Conservation (phyloP, 2,888 invertebrate genomes). For the Saturnia japonica region DNA sequence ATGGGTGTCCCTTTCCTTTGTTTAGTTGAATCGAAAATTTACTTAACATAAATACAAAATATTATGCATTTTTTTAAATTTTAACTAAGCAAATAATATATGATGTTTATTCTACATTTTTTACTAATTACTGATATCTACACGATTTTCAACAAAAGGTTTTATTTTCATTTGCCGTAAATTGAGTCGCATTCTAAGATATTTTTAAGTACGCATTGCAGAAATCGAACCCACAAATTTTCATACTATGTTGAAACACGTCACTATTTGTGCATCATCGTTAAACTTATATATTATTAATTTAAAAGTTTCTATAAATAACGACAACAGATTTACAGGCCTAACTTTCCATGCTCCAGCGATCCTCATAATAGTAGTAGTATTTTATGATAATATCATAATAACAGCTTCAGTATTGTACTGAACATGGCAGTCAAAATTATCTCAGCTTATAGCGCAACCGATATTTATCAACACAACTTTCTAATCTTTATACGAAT, state of each 20-base stretch:
- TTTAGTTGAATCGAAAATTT: not conserved
- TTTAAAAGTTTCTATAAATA: conserved; percentile 1
- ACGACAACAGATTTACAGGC: conserved; percentile 30
- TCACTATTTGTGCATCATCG: not conserved
- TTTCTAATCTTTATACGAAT: conserved; percentile 68
- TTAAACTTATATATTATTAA: not conserved
- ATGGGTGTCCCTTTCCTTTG: not conserved
- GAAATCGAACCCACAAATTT: not conserved
- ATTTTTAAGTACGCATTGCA: no score
- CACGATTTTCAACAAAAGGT: no score
- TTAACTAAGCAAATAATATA: no score
- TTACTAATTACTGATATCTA: no score
- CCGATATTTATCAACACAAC: conserved; percentile 52
- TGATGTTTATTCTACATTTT: no score
- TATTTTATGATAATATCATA: conserved; percentile 60
- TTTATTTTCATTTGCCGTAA: no score
- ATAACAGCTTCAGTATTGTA: conserved; percentile 46
- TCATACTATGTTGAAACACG: not conserved
- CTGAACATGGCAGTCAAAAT: conserved; percentile 24
- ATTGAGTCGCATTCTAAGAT: no score
- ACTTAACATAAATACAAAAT: no score
- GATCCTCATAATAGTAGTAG: conserved; percentile 51
- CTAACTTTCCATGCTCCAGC: conserved; percentile 58
- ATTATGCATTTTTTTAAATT: no score
- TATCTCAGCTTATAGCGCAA: conserved; percentile 29